Conservation (phyloP, 92 coral and sea anemone species). For the Virgularia gustaviana region DNA sequence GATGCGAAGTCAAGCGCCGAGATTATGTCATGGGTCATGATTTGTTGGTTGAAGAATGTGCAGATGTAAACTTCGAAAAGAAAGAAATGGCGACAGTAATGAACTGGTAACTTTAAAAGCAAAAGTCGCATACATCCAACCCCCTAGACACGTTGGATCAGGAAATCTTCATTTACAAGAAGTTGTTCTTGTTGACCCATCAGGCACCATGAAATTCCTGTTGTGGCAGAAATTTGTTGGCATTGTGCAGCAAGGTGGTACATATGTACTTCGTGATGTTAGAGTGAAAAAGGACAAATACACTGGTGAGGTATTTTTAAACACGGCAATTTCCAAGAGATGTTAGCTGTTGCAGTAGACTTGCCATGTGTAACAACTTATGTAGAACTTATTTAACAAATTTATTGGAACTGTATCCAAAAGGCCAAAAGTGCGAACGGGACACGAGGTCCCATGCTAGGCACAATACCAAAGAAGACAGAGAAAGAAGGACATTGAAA, state of each 20-base stretch:
- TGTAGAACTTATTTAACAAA: no score
- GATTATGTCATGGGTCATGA: slow-evolving; percentile 48
- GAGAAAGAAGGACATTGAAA: no score
- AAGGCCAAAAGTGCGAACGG: no score
- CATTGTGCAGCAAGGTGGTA: neutral
- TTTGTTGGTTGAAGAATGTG: slow-evolving; percentile 23
- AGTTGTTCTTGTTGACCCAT: slow-evolving; percentile 28
- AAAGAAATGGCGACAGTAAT: slow-evolving; percentile 11
- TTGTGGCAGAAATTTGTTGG: slow-evolving; percentile 31
- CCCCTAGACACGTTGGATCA: neutral
- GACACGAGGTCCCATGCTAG: no score
- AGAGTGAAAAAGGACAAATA: neutral
- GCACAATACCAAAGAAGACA: no score
- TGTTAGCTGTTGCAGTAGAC: neutral
- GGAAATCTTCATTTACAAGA: slow-evolving; percentile 9
- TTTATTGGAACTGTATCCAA: no score
- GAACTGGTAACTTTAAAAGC: slow-evolving; percentile 36
- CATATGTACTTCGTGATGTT: neutral
- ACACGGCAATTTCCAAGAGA: neutral
- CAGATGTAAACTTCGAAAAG: slow-evolving; percentile 41
- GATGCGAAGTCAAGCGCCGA: slow-evolving; percentile 43
- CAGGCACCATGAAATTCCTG: slow-evolving; percentile 27
- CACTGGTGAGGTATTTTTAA: neutral
- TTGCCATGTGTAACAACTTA: neutral
- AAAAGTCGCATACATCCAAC: slow-evolving; percentile 27